Conservation (phyloP, 2,113 vertebrate genomes). For the Triplophysa dalaica region DNA sequence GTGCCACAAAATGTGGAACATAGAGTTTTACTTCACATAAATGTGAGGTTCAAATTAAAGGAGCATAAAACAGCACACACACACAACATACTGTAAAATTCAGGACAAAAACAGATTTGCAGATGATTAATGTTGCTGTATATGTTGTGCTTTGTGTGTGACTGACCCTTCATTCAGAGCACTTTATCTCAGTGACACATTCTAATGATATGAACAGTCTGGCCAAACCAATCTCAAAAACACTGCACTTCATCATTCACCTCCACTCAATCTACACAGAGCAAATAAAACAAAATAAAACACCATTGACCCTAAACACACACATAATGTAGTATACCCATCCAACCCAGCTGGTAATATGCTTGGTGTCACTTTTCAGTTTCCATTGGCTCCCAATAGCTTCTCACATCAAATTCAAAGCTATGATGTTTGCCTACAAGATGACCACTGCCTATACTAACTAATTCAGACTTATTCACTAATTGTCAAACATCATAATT, state of each 20-base stretch:
- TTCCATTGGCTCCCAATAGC: too few relatives aligned
- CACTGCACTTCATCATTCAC: slow-evolving; percentile 27
- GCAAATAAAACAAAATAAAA: slow-evolving; percentile 15
- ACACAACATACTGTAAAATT: background rate
- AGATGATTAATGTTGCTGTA: slow-evolving; percentile 33
- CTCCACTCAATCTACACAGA: slow-evolving; percentile 5
- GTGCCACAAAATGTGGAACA: too few relatives aligned
- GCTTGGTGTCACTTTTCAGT: background rate
- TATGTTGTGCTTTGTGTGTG: slow-evolving; percentile 7
- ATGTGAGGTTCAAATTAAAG: background rate
- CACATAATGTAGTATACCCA: slow-evolving; percentile 15
- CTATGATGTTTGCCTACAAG: too few relatives aligned
- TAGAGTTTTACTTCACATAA: too few relatives aligned
- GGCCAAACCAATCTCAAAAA: slow-evolving; percentile 6
- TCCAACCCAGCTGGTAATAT: background rate
- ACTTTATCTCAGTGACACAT: slow-evolving; percentile 11
- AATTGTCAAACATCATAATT: too few relatives aligned
- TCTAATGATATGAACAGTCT: slow-evolving; percentile 17
- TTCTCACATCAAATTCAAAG: too few relatives aligned
- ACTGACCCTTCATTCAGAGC: background rate
- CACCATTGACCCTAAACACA: slow-evolving; percentile 3
- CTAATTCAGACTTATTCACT: too few relatives aligned
- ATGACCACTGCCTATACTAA: too few relatives aligned
- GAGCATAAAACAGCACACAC: background rate
- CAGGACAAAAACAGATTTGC: slow-evolving; percentile 11